Conservation (phyloP, 2,888 invertebrate species). For the Bhutanitis thaidina region DNA sequence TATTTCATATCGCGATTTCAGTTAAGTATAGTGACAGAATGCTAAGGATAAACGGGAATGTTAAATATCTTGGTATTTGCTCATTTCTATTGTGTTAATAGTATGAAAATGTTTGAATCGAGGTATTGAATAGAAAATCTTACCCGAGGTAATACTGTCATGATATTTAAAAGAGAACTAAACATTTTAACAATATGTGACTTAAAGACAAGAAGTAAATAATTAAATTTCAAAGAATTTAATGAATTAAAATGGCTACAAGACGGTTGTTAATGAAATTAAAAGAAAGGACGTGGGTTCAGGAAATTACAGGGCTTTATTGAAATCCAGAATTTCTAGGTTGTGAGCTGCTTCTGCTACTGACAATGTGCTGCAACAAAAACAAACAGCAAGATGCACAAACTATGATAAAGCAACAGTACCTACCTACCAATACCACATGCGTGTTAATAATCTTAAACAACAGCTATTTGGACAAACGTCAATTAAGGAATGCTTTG, state of each 20-base stretch:
- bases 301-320: slow-evolving; percentile 45
- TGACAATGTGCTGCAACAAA: slow-evolving; percentile 72
- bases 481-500: too few relatives aligned
- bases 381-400: slow-evolving; percentile 71
- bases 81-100: background rate
- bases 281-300: slow-evolving; percentile 25
- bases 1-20: slow-evolving; percentile 26
- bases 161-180: slow-evolving; percentile 1
- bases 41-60: background rate
- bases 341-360: slow-evolving; percentile 62
- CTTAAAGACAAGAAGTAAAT: too few relatives aligned
- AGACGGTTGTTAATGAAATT: slow-evolving; percentile 20
- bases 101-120: too few relatives aligned
- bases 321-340: slow-evolving; percentile 53
- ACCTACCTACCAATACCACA: slow-evolving; percentile 30
- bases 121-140: background rate
- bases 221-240: background rate
- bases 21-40: slow-evolving; percentile 26
- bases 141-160: too few relatives aligned
- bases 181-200: background rate
- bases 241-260: slow-evolving; percentile 16
- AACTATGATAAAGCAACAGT: slow-evolving; percentile 59
- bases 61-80: background rate
- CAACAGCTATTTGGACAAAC: slow-evolving; percentile 5
- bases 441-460: slow-evolving; percentile 38